phyloP scores from a whole-genome alignment of 2,113 vertebrate species.

The Thermophis baileyi region DNA sequence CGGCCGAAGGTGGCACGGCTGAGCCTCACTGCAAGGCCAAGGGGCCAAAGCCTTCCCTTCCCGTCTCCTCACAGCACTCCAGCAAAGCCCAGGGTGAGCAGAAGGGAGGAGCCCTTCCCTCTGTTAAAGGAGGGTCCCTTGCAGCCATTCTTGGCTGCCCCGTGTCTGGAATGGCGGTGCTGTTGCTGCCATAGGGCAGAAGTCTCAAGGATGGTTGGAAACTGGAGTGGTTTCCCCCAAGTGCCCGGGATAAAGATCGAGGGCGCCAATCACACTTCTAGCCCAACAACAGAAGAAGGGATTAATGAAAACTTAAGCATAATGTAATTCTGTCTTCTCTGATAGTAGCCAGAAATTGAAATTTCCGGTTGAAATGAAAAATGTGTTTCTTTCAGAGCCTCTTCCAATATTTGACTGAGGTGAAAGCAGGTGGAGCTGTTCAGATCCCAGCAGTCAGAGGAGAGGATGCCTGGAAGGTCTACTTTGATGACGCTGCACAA shows the following conservation, averaged over 20 bases:
- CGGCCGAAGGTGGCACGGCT: not conserved
- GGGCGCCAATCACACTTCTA: not conserved
- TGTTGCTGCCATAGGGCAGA: not conserved
- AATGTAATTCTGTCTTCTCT: not conserved
- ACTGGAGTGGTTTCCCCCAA: too few relatives aligned
- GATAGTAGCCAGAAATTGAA: slow-evolving; percentile 9
- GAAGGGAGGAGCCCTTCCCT: not conserved
- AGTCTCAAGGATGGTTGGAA: not conserved
- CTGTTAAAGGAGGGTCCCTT: not conserved
- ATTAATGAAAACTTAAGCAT: not conserved
- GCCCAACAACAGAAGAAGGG: not conserved
- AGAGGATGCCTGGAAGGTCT: slow-evolving; percentile 98
- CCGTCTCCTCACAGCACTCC: not conserved
- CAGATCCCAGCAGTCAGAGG: slow-evolving; percentile 93
- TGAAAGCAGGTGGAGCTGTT: slow-evolving; percentile 84
- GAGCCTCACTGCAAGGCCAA: not conserved
- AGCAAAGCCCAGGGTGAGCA: not conserved
- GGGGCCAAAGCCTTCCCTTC: not conserved
- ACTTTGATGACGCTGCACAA: slow-evolving; percentile 91
- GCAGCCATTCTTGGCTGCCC: not conserved
- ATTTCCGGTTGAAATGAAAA: slow-evolving; percentile 36
- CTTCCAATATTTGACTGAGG: slow-evolving; percentile 93
- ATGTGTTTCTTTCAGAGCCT: slow-evolving; percentile 79
- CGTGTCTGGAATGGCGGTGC: not conserved
- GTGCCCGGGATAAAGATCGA: not conserved